A percentile compares a stretch with the other conserved stretches of the same genome.
phyloP scores from a whole-genome alignment of 23 tunicate species.

The Trididemnum nubilum region DNA sequence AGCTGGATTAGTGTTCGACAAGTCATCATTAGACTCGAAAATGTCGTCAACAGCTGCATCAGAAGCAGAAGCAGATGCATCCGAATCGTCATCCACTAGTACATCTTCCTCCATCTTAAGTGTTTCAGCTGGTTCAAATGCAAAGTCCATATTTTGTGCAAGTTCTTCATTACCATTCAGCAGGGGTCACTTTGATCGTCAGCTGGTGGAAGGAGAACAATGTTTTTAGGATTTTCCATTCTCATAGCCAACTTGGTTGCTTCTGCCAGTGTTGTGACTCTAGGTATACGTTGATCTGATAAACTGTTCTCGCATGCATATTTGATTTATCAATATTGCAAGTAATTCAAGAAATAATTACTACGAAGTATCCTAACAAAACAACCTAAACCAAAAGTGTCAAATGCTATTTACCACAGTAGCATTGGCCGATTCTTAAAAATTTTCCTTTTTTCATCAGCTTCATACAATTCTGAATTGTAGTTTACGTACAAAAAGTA shows the following conservation, averaged over 20 bases:
- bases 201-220: slow-evolving; percentile 8
- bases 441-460: too few species aligned
- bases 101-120: not conserved
- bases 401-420: too few species aligned
- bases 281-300: not conserved
- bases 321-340: too few species aligned
- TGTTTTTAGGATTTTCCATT: not conserved
- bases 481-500: too few species aligned
- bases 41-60: not conserved
- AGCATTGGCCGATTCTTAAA: too few species aligned
- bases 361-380: too few species aligned
- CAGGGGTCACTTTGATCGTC: not conserved
- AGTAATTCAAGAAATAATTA: too few species aligned
- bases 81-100: not conserved
- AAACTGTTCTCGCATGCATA: too few species aligned
- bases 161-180: not conserved
- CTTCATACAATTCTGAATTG: too few species aligned
- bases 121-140: slow-evolving; percentile 4
- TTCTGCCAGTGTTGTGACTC: not conserved
- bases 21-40: not conserved
- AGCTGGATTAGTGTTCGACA: not conserved
- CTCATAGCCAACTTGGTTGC: not conserved
- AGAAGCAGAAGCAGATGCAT: not conserved
- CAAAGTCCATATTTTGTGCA: not conserved
- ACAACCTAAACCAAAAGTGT: too few species aligned